Conservation (phyloP, 1,140 invertebrate genomes). For the Drosophila lacertosa region DNA sequence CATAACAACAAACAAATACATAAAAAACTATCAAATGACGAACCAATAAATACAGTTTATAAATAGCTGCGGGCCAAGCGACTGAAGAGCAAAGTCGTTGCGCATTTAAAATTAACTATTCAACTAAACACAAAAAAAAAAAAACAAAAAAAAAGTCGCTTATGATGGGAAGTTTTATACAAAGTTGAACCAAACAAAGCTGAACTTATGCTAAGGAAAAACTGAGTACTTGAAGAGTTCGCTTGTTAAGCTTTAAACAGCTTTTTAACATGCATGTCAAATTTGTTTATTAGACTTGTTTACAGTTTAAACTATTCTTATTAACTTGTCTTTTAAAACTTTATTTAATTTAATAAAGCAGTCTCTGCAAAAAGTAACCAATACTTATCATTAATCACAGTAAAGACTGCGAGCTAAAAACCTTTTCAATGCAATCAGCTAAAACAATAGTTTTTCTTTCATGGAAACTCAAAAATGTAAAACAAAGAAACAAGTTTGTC, state of each 20-base stretch:
- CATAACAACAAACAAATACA: conserved; percentile 52
- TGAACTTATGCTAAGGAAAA: neutral
- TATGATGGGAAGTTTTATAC: neutral
- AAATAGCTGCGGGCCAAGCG: conserved; percentile 40
- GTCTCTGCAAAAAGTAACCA: neutral
- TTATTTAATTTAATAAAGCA: neutral
- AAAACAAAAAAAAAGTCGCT: no score
- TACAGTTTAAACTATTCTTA: no score
- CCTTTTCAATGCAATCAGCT: conserved; percentile 16
- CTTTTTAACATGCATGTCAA: neutral
- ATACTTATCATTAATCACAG: conserved; percentile 22
- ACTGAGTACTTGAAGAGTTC: neutral
- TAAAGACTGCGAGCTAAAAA: conserved; percentile 20
- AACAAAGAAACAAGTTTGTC: conserved; percentile 70
- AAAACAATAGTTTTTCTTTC: conserved; percentile 58
- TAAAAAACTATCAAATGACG: conserved; percentile 45
- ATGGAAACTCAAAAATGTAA: conserved; percentile 30
- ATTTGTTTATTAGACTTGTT: no score
- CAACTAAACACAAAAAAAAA: no score
- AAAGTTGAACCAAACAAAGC: neutral
- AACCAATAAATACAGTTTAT: conserved; percentile 63
- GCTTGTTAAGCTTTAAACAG: neutral
- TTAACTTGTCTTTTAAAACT: neutral
- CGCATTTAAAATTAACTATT: neutral
- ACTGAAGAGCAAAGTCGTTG: conserved; percentile 57